Base-by-base conservation (phyloP, 1,140 invertebrate species). In the Panagrolaimus sp. region DNA sequence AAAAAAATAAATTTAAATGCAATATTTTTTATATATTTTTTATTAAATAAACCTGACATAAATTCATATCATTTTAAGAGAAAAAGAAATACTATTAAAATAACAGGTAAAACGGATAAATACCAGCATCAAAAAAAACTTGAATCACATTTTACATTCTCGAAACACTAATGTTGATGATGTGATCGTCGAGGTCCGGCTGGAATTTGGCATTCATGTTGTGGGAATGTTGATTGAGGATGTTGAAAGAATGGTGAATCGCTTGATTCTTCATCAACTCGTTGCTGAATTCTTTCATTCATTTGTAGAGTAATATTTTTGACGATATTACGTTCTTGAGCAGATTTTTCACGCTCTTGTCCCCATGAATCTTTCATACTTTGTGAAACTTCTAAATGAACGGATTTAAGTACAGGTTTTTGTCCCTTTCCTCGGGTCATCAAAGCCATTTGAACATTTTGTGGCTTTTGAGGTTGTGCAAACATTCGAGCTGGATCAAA, bases 381-480 rank as follows among this genome's bases (percentile, higher is more conserved):
- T 43, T 70, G 62, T 21, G 68, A 68, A 24, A 52, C 28, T 17
- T 46, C 65, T 8, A 71, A 2, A 26, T 69, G 65, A 17, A 77
- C 62, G 10, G 63, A 24, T 43, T 79, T 69, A n/a, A 74, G 67
- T 1, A 74, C 66, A 12, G 65, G 77, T 15, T 68, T 43, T 38
- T 73, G 77, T 10, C 62, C 62, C 44, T 75, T 73, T 10, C 69
- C 69, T 21, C 73, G 66, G 8, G 72, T 73, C 72, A 73, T 73
- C 0, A 73, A 26, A 28, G 72, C 72, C 73, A 73, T 76, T 43
- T 73, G 72, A 26, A 68, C 26, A 24, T 21, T 63, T 1, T 63
- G n/a, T 67, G 21, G 26, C 24, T 21, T 26, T 28, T 14, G 24
- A n/a, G 32, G 68, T 14, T 14, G 14, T 17, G 43, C 43, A 43